phyloP scores from a whole-genome alignment of 1,140 invertebrate species.

The Lucilia cuprina region DNA sequence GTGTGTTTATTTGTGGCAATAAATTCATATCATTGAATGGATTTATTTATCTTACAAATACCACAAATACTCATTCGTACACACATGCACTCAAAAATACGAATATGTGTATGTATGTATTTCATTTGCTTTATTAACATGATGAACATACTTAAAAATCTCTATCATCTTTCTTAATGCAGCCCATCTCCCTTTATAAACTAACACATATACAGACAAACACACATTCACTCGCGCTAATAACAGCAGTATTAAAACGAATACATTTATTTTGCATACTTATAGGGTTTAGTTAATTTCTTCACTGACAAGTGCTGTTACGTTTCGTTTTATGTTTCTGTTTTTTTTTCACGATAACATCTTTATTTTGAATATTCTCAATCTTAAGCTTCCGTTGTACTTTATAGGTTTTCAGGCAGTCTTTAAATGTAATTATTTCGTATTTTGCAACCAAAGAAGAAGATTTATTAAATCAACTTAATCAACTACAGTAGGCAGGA shows the following conservation, averaged over 20 bases:
- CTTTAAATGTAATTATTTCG: constrained; percentile 34
- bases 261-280: not conserved
- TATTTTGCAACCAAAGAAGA: not conserved
- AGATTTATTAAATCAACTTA: constrained; percentile 9
- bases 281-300: constrained; percentile 9
- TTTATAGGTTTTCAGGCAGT: constrained; percentile 28
- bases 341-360: not conserved
- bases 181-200: not conserved
- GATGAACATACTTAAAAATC: not conserved
- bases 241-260: not conserved
- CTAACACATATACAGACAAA: too few relatives aligned
- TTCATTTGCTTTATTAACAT: constrained; percentile 25
- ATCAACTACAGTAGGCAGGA: not conserved
- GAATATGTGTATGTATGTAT: too few relatives aligned
- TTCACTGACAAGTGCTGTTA: not conserved
- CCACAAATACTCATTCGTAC: not conserved
- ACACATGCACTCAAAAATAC: not conserved
- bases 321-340: not conserved
- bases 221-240: not conserved
- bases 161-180: not conserved
- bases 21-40: constrained; percentile 20
- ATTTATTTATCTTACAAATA: constrained; percentile 9
- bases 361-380: not conserved
- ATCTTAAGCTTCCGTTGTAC: not conserved
- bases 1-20: constrained; percentile 27